Conservation (phyloP, 2,113 vertebrate species). For the Herpetotheres cachinnans region DNA sequence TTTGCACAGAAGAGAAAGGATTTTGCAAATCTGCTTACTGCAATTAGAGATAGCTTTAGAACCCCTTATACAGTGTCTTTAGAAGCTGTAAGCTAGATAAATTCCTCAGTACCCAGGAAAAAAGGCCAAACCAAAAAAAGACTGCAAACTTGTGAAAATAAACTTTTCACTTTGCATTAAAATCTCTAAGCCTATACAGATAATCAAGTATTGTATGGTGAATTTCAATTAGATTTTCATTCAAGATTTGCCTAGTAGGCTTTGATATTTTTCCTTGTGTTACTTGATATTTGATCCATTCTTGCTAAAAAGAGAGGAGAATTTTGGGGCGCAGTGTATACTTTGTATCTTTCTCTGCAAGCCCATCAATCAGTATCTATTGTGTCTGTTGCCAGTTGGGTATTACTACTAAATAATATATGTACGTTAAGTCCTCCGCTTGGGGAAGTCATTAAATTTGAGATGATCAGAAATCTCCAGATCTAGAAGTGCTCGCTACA, state of each 20-base stretch:
- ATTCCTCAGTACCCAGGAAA: not conserved
- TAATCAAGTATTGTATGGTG: not conserved
- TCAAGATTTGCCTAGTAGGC: not conserved
- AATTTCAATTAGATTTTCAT: not conserved
- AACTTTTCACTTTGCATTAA: not conserved
- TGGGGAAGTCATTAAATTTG: not conserved
- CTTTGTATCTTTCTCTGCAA: not conserved
- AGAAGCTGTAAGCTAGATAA: not conserved
- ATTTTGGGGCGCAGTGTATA: not conserved
- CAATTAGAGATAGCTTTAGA: not conserved
- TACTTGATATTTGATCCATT: not conserved
- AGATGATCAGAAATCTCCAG: not conserved
- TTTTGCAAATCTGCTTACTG: not conserved
- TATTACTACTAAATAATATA: not conserved
- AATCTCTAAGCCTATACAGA: not conserved
- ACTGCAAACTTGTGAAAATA: not conserved
- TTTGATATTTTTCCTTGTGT: not conserved
- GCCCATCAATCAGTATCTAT: not conserved
- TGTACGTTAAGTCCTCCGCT: not conserved
- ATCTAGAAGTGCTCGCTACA: not conserved
- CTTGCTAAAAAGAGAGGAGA: not conserved
- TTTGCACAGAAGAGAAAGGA: not conserved
- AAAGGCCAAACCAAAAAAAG: not conserved
- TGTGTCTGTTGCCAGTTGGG: not conserved
- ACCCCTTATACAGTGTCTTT: not conserved